Evolutionary conservation across 2,888 invertebrate species (phyloP), one percentile per base, ranked within the genome.

Genomic region (Sussaba pulchella): DNA sequence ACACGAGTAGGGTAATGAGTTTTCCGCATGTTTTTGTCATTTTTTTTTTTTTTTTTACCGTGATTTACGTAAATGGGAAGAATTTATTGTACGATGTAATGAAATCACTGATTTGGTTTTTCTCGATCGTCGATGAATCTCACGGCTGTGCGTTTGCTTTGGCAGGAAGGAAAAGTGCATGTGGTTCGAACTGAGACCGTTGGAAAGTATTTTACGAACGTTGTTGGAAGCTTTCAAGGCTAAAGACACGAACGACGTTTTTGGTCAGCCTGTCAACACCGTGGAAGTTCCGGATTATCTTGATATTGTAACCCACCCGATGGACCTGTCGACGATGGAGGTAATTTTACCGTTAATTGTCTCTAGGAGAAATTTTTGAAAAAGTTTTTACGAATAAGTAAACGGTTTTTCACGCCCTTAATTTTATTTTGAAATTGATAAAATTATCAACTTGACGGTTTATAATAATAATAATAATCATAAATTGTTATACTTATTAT

Each of bases 211-310:
- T 82, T 93, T 98, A 85, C 94, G 95, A 84, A 95, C 96, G 84
- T 93, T 98, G 52, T 92, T 98, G 82, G 96, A 97, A 74, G 93
- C 96, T 81, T 94, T 99, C 78, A 94, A 96, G 24, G 94, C 95
- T 57, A 95, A 95, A 87, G 99, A 99, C 92, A 94, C 95, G 14
- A 95, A 96, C 83, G 96, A 97, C 86, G 97, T 99, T 82, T 99
- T 99, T 92, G 95, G 96, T 0, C 98, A 98, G 89, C 99, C 99
- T 0, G 99, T 99, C 0, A 97, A 98, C 89, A 94, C 96, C 36
- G 95, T 95, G 54, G 97, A 97, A 94, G 97, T 99, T 9, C 97
- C 98, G 12, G 99, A 99, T 92, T 99, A 99, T 92, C 94, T 96
- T 72, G 95, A 96, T 10, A 96, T 97, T 59, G 97, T 98, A 2